Base-by-base conservation (phyloP, 2,797 vertebrate species). In the Masticophis lateralis region DNA sequence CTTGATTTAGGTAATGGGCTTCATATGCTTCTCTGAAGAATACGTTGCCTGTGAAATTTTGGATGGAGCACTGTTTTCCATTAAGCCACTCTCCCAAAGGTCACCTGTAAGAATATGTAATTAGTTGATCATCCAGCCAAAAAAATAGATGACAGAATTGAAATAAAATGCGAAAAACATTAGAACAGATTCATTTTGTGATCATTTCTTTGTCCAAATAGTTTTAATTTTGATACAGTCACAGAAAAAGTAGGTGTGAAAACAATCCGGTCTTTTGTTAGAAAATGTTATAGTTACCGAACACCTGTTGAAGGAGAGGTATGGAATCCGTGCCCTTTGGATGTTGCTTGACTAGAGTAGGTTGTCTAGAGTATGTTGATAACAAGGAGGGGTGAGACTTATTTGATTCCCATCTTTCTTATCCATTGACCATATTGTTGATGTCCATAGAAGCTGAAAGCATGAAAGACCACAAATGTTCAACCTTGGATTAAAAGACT, bases 141-240 rank as follows among this genome's bases (percentile, higher is more conserved):
- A 91, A 28, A 83, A 89, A 89, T 89, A 93, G 57, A 89, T 83
- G 87, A 27, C 94, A 95, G 96, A 95, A 95, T 95, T 95, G 95
- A 94, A 95, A 95, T 96, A 87, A 95, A 96, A 95, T 95, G 95
- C 95, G 93, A 94, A 94, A 97, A 97, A 95, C 93, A 96, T 96
- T 95, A 93, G 66, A 57, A 90, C 7, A 83, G 93, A 94, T 91
- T 93, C 93, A 94, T 93, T 95, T 43, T 89, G 47, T 11, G 90
- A 66, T 55, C 89, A 0, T 0, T 94, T 93, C 93, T 95, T 95
- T 86, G 51, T 91, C 86, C 51, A 12, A 32, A 69, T 88, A 0
- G 90, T 94, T 93, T 60, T 92, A 95, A 28, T 56, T 79, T 91
- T 95, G 86, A 92, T 89, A 66, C 88, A 59, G 61, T 94, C 92